Evolutionary conservation across 2,888 invertebrate species (phyloP).

Genomic region (Corythucha ciliata): DNA sequence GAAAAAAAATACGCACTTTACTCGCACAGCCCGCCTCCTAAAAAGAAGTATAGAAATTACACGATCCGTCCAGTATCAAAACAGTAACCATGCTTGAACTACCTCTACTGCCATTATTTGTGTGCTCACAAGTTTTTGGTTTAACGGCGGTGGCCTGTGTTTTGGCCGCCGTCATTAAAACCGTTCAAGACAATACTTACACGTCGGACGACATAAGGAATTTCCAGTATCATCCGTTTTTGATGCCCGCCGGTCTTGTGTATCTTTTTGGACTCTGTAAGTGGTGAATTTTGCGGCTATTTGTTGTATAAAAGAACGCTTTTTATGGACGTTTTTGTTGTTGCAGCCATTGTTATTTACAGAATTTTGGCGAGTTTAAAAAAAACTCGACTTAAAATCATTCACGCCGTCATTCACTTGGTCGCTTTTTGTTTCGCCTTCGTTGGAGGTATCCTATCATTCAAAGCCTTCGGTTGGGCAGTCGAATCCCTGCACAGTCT

Average conservation of each 20-base stretch:
- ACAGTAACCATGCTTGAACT: too few species aligned
- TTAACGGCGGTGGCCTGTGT: too few species aligned
- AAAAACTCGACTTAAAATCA: slow-evolving; percentile 13
- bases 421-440: slow-evolving; percentile 2
- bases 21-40: too few species aligned
- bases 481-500: slow-evolving; percentile 8
- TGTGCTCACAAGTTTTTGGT: too few species aligned
- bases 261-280: slow-evolving; percentile 19
- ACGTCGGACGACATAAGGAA: too few species aligned
- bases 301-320: background rate
- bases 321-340: background rate
- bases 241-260: slow-evolving; percentile 7
- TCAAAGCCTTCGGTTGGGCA: background rate
- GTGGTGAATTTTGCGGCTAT: background rate
- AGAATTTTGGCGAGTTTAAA: slow-evolving; percentile 7
- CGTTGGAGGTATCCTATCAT: slow-evolving; percentile 1
- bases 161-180: too few species aligned
- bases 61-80: too few species aligned
- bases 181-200: too few species aligned
- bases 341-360: slow-evolving; percentile 18
- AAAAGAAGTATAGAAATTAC: too few species aligned
- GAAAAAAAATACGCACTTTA: too few species aligned
- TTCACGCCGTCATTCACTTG: slow-evolving; percentile 14
- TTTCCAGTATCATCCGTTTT: slow-evolving; percentile 15
- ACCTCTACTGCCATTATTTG: too few species aligned